These are phyloP conservation scores for Syncerus caffer DNA, from an alignment of 2,797 vertebrate genomes.

Conservation along the genomic window DNA sequence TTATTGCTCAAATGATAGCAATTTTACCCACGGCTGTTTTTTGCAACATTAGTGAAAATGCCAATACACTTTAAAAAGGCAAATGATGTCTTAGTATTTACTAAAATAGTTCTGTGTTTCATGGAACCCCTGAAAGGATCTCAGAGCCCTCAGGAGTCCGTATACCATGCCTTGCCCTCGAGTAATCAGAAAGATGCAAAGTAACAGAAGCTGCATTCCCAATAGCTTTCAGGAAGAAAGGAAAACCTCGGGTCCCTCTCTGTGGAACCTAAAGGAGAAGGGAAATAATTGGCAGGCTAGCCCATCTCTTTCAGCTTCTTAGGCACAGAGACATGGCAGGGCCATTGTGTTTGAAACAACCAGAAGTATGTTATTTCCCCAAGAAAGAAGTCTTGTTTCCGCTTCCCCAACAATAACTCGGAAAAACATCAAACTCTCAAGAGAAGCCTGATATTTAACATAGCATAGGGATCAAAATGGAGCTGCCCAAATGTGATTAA, in stretches of 20 bases:
- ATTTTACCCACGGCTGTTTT: neutral
- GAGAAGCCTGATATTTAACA: neutral
- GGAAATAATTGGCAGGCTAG: neutral
- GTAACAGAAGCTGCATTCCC: neutral
- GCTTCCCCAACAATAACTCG: neutral
- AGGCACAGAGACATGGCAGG: neutral
- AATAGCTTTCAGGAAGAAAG: neutral
- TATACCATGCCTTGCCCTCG: neutral
- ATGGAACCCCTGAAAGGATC: neutral
- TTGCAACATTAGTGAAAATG: neutral
- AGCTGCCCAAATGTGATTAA: neutral
- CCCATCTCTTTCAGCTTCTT: neutral
- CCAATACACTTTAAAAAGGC: neutral
- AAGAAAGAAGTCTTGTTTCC: neutral
- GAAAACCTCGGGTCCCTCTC: neutral
- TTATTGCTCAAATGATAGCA: neutral
- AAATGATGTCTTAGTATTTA: neutral
- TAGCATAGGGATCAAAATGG: fast-evolving
- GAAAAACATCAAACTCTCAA: neutral
- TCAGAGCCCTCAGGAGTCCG: neutral
- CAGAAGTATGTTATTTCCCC: neutral
- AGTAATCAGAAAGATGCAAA: neutral
- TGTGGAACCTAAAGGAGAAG: neutral
- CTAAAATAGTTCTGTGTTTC: neutral
- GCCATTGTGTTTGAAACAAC: neutral